A percentile compares a stretch with the other conserved stretches of the same genome.
Evolutionary conservation across 2,888 invertebrate species (phyloP).

Genomic region (Pseudococcus longispinus): DNA sequence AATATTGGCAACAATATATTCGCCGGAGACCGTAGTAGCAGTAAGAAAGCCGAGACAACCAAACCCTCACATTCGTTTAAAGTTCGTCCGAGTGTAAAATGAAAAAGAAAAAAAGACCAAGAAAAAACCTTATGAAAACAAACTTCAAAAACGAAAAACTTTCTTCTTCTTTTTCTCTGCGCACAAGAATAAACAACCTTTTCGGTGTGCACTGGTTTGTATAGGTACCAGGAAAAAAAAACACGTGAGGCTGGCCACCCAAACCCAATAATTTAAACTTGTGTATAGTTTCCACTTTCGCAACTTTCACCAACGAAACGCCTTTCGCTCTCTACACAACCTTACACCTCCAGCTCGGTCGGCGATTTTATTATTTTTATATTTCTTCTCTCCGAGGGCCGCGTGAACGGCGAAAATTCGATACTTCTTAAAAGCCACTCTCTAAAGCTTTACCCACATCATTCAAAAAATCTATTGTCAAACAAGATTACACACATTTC

Average conservation of each 20-base stretch:
- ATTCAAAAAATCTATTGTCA: conserved; percentile 5
- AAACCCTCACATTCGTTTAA: conserved; percentile 17
- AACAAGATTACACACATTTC: neutral
- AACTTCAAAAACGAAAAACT: conserved; percentile 24
- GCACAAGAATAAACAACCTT: neutral
- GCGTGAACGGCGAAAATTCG: neutral
- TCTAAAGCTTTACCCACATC: neutral
- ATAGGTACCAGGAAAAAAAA: neutral
- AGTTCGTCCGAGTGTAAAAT: conserved; percentile 28
- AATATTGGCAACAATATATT: conserved; percentile 6
- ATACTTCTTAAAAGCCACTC: neutral
- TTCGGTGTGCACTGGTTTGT: neutral
- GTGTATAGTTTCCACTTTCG: neutral
- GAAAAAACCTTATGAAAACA: neutral
- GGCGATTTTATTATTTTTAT: neutral
- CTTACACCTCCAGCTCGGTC: neutral
- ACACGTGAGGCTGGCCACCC: neutral
- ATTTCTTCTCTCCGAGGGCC: neutral
- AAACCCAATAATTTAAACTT: neutral
- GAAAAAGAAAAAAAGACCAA: neutral
- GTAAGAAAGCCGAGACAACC: neutral
- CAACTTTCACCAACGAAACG: neutral
- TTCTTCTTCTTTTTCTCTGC: neutral
- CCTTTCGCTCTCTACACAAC: neutral
- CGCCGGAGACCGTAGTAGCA: neutral